Conservation (phyloP, 2,113 vertebrate genomes). For the Agelaius phoeniceus region DNA sequence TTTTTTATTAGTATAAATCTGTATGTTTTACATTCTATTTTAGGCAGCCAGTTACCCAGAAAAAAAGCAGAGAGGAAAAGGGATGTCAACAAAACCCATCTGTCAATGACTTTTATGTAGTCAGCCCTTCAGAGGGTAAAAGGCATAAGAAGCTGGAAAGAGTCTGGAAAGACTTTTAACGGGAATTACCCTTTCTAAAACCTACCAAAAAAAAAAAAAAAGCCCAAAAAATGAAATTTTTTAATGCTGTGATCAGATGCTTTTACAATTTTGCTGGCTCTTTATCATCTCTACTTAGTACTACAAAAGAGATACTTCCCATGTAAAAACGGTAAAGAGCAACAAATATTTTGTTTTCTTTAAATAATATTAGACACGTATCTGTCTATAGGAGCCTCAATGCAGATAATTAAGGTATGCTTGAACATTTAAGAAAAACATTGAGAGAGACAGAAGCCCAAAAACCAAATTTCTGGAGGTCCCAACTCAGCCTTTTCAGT, state of each 20-base stretch:
- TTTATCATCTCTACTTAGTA: neutral
- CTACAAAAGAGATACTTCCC: neutral
- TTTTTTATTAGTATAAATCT: conserved; percentile 16
- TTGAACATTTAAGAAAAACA: neutral
- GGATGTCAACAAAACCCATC: neutral
- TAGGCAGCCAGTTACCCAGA: neutral
- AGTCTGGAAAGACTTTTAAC: neutral
- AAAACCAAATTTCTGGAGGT: neutral
- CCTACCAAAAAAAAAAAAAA: neutral
- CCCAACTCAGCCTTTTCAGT: neutral
- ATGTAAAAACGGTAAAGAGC: neutral
- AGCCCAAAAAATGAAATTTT: neutral
- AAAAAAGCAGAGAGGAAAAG: conserved; percentile 5
- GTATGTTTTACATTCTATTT: neutral
- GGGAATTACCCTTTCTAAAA: neutral
- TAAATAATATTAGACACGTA: neutral
- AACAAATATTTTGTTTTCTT: neutral
- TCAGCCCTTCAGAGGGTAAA: neutral
- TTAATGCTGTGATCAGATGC: neutral
- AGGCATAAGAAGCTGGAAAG: neutral
- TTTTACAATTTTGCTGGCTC: neutral
- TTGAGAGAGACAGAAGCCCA: neutral
- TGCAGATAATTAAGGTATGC: neutral
- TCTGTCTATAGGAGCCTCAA: neutral
- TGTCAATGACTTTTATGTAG: neutral